Evolutionary conservation across 2,113 vertebrate species (phyloP).

Genomic region (Pelmatolapia mariae): DNA sequence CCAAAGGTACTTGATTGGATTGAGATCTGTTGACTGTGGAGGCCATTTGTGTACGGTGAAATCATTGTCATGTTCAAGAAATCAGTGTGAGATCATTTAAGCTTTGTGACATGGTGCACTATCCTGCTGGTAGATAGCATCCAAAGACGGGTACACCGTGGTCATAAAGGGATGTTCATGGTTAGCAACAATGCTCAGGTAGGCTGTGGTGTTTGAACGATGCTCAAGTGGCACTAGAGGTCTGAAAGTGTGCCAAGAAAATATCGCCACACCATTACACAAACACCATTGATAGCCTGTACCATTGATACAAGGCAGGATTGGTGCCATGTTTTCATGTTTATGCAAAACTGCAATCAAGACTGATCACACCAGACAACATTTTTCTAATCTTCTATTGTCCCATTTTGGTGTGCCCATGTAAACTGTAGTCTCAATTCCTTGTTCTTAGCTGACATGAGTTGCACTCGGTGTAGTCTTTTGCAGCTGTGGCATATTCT

Average conservation of each 20-base stretch:
- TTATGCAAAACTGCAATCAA: neutral
- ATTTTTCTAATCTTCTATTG: neutral
- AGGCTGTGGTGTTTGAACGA: neutral
- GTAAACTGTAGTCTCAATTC: neutral
- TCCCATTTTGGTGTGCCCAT: neutral
- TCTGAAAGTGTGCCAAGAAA: neutral
- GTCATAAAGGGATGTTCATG: neutral
- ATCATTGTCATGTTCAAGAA: neutral
- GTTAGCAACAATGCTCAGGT: neutral
- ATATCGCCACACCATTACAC: neutral
- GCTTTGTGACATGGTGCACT: neutral
- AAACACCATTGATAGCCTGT: neutral
- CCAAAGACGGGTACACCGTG: neutral
- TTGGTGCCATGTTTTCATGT: neutral
- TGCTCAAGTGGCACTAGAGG: neutral
- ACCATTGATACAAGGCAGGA: neutral
- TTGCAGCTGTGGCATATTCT: neutral
- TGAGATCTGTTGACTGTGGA: neutral
- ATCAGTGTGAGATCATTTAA: neutral
- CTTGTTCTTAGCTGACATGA: neutral
- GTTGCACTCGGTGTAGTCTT: neutral
- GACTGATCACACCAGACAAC: neutral
- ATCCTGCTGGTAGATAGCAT: neutral
- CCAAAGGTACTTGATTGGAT: neutral
- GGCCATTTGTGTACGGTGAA: neutral